phyloP scores from a whole-genome alignment of 2,113 vertebrate genomes.

The Albula goreensis region DNA sequence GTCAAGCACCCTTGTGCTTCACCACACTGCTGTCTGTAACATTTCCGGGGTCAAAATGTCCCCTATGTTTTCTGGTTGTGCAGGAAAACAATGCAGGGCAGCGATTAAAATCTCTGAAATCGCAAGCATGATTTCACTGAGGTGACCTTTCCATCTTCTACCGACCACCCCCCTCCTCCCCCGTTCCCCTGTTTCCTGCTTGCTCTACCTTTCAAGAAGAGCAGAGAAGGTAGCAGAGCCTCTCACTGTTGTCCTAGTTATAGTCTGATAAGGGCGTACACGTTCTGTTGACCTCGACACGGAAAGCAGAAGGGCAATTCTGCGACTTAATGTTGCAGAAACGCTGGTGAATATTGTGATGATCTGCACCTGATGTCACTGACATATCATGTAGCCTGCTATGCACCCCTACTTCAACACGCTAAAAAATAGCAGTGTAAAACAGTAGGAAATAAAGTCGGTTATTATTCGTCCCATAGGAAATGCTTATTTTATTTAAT shows the following conservation, averaged over 20 bases:
- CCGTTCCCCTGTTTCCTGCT: conserved; percentile 4
- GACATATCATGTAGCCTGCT: not conserved
- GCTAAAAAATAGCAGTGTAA: not conserved
- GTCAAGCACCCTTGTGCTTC: not conserved
- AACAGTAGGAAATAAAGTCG: not conserved
- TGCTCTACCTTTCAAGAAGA: conserved; percentile 10
- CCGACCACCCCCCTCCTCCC: not conserved
- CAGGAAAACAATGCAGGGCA: not conserved
- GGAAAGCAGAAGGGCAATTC: not conserved
- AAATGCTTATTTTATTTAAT: not conserved
- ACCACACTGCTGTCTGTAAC: not conserved
- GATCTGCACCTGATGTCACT: not conserved
- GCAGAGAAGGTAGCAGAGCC: not conserved
- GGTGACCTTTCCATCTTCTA: not conserved
- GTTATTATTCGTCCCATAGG: not conserved
- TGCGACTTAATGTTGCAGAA: not conserved
- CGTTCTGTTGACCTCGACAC: not conserved
- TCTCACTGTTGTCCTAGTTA: conserved; percentile 12
- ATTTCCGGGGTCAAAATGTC: not conserved
- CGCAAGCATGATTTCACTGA: not conserved
- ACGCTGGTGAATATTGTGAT: not conserved
- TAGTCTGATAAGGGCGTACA: not conserved
- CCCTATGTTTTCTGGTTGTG: too few relatives aligned
- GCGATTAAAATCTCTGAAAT: conserved; percentile 1
- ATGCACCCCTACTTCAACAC: not conserved